Evolutionary conservation across 2,797 vertebrate genomes (phyloP).

Genomic region (Malurus leucopterus): DNA sequence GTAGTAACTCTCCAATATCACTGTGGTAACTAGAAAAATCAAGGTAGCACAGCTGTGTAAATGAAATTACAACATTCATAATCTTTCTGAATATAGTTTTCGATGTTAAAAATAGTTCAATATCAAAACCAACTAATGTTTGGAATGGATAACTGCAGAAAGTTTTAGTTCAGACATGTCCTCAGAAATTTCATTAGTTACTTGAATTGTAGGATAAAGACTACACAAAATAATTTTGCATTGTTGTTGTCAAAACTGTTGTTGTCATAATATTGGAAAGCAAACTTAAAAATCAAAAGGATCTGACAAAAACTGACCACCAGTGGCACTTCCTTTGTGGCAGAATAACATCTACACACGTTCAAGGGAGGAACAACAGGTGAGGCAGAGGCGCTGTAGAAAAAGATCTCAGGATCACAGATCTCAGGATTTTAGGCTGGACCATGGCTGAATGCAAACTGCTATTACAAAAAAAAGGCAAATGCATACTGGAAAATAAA

Average conservation of each 20-base stretch:
- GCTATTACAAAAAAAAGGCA: not conserved
- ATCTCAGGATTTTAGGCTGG: not conserved
- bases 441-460: not conserved
- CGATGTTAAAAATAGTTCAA: not conserved
- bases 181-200: not conserved
- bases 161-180: not conserved
- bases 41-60: not conserved
- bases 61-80: not conserved
- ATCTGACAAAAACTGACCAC: not conserved
- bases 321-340: not conserved
- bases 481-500: not conserved
- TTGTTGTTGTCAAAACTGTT: too few relatives aligned
- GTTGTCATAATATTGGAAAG: not conserved
- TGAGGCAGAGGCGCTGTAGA: not conserved
- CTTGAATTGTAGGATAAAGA: not conserved
- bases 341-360: not conserved
- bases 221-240: not conserved
- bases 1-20: not conserved
- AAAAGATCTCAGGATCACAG: not conserved
- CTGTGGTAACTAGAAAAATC: not conserved
- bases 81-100: not conserved
- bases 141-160: accelerated
- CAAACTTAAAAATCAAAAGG: not conserved
- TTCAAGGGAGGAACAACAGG: not conserved
- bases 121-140: not conserved